Evolutionary conservation across 2,797 vertebrate species (phyloP).

Genomic region (Alauda arvensis): DNA sequence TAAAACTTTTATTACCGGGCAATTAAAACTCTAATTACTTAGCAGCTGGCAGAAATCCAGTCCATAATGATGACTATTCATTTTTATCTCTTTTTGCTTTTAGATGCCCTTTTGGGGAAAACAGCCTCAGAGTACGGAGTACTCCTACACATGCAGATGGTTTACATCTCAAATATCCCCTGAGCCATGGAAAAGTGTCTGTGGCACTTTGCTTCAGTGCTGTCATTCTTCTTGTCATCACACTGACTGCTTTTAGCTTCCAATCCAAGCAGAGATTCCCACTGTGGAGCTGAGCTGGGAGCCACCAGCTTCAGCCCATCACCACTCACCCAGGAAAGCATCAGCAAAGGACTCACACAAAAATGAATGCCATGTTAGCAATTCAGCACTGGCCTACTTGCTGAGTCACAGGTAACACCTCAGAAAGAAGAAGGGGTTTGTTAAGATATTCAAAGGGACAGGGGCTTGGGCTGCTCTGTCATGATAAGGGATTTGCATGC

Average conservation of each 20-base stretch:
- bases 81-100: conserved; percentile 45
- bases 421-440: not conserved
- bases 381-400: not conserved
- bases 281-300: not conserved
- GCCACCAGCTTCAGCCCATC: not conserved
- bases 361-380: not conserved
- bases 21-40: conserved; percentile 55
- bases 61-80: conserved; percentile 11
- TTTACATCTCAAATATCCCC: not conserved
- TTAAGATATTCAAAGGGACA: not conserved
- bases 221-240: not conserved
- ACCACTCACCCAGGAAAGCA: not conserved
- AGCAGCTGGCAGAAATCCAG: conserved; percentile 43
- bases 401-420: not conserved
- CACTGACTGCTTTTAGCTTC: not conserved
- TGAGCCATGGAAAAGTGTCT: not conserved
- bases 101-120: not conserved
- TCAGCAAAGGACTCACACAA: not conserved
- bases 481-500: not conserved
- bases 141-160: not conserved
- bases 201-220: not conserved
- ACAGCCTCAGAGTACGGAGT: not conserved
- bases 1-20: conserved; percentile 38
- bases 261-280: not conserved
- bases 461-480: not conserved